Percentiles rank a stretch among this genome's conserved stretches.
These are phyloP conservation scores for Danaus plexippus DNA, from an alignment of 1,140 invertebrate genomes.

Conservation along the genomic window DNA sequence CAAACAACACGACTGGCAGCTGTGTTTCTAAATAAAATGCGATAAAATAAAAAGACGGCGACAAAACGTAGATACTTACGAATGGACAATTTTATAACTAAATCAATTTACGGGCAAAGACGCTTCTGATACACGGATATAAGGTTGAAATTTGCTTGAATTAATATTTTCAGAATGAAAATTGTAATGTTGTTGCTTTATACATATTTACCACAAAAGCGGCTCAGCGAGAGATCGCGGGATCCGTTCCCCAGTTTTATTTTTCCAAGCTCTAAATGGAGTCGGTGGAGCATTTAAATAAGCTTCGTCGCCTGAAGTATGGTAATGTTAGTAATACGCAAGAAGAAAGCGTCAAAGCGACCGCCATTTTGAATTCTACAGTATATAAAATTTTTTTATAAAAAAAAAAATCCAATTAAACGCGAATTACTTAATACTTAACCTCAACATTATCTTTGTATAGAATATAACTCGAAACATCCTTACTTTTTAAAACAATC, in stretches of 20 bases:
- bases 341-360: conserved; percentile 37
- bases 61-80: conserved; percentile 68
- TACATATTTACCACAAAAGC: conserved; percentile 72
- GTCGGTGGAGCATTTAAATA: conserved; percentile 72
- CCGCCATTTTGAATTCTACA: conserved; percentile 58
- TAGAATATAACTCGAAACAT: too few species aligned
- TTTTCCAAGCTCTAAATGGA: conserved; percentile 72
- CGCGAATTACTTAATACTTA: background rate
- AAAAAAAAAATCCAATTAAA: background rate
- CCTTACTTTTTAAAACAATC: too few species aligned
- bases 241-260: conserved; percentile 68
- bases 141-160: conserved; percentile 34
- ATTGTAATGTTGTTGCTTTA: conserved; percentile 47
- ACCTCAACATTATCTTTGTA: too few species aligned
- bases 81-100: conserved; percentile 33
- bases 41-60: conserved; percentile 69
- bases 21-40: conserved; percentile 67
- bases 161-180: conserved; percentile 11
- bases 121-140: conserved; percentile 14
- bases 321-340: conserved; percentile 69
- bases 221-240: conserved; percentile 65
- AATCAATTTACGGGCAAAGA: conserved; percentile 8
- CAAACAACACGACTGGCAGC: conserved; percentile 61
- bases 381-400: conserved; percentile 9
- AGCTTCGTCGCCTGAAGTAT: conserved; percentile 67